phyloP scores from a whole-genome alignment of 2,113 vertebrate genomes.

The Eulemur macaco region DNA sequence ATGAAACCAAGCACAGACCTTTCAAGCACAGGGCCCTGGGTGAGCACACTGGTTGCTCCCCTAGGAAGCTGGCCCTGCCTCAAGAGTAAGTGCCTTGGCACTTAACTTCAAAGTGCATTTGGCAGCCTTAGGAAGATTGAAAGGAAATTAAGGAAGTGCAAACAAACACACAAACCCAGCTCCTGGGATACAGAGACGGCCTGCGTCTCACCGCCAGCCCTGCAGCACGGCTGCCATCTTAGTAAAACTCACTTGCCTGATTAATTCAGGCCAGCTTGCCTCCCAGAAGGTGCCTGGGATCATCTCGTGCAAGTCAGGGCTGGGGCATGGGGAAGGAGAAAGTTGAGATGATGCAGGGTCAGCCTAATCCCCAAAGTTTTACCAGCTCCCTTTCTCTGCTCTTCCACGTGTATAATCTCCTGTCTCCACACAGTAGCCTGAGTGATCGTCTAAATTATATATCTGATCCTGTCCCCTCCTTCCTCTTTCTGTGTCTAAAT shows the following conservation, averaged over 20 bases:
- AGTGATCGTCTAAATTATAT: background rate
- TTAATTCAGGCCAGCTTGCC: background rate
- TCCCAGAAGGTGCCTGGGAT: background rate
- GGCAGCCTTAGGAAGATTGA: background rate
- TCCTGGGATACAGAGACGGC: background rate
- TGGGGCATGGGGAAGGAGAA: accelerated
- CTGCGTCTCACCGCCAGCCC: too few species aligned
- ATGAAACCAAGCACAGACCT: background rate
- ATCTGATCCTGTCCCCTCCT: background rate
- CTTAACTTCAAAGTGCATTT: background rate
- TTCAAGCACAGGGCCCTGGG: background rate
- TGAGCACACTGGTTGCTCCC: too few species aligned
- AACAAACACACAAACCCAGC: background rate
- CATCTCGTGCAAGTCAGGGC: background rate
- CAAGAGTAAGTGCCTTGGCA: background rate
- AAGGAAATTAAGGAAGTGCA: background rate
- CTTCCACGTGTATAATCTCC: background rate
- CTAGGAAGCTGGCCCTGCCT: background rate
- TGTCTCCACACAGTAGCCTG: background rate
- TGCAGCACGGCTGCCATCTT: background rate
- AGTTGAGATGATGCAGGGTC: background rate
- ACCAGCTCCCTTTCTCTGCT: background rate
- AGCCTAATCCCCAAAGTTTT: background rate
- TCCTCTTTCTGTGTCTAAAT: background rate
- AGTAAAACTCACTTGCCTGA: background rate